Base-by-base conservation (phyloP, 1,140 invertebrate genomes). In the Atta cephalotes region DNA sequence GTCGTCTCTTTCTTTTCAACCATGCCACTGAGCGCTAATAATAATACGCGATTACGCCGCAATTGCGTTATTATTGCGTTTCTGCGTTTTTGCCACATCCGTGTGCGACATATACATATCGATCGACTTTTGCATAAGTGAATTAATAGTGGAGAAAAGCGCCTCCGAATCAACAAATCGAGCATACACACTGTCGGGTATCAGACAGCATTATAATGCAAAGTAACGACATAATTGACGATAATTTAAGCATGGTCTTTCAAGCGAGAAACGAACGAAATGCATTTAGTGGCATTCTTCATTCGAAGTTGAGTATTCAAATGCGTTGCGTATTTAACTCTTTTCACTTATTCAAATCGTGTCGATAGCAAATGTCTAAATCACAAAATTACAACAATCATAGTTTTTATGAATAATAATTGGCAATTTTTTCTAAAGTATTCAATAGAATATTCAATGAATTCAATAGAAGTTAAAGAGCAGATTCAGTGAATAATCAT, bases 181-280 rank as follows among this genome's bases (percentile, higher is more conserved):
- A 74, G 70, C 68, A 14, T 60, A 51, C 65, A 82, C 18, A 51
- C 56, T 62, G 79, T 72, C 68, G 53, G 25, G 35, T 31, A 31
- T 56, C 49, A 10, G 28, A 21, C 39, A 21, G 80, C 25, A 3
- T 60, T 68, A 68, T 84, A 84, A 84, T 84, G 45, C 70, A 9
- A 62, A 72, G 39, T 84, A 84, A 84, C 80, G 76, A 63, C 58
- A 74, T 84, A 84, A 84, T 84, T 76, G 80, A 28, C 56, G 70
- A 84, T 84, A 84, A 84, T 39, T 84, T 62, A 63, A 84, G 39
- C 72, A 45, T 56, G 80, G 39, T 62, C 80, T 84, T 74, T 84
- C 68, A 76, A 9, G 2, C n/a, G 56, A 62, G 70, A 31, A 63
- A 39, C 70, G 56, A 74, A 51, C 7, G 56, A 21, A 21, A 21